phyloP scores from a whole-genome alignment of 2,888 invertebrate genomes.

The Polyommatus iphigenia region DNA sequence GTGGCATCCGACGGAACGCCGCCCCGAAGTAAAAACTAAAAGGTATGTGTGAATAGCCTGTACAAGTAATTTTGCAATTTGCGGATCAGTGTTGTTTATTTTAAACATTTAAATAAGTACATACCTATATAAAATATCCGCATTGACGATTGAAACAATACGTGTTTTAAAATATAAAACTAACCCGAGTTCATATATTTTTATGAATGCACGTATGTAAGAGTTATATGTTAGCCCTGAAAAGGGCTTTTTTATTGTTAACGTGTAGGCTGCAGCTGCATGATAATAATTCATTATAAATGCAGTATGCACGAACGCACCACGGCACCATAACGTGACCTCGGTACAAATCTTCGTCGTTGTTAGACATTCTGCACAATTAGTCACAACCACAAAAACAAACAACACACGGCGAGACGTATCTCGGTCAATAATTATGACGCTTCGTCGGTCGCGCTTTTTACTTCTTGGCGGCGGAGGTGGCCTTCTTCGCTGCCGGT shows the following conservation, averaged over 20 bases:
- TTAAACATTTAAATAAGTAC: too few relatives aligned
- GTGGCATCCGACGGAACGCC: too few relatives aligned
- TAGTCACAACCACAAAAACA: too few relatives aligned
- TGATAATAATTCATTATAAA: background rate
- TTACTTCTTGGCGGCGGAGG: conserved; percentile 45
- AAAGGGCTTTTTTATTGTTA: conserved; percentile 8
- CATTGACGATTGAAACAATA: too few relatives aligned
- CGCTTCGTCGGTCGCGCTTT: conserved; percentile 33
- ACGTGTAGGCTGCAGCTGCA: conserved; percentile 3
- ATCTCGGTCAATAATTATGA: conserved; percentile 7
- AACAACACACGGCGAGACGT: background rate
- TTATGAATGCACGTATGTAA: background rate
- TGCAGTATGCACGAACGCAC: background rate
- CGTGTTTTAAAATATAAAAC: too few relatives aligned
- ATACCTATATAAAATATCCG: too few relatives aligned
- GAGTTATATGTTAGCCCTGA: conserved; percentile 10
- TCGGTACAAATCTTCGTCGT: conserved; percentile 4
- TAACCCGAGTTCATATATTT: background rate
- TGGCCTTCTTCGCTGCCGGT: conserved; percentile 48
- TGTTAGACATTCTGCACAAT: background rate
- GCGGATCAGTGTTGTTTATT: too few relatives aligned
- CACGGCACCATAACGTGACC: conserved; percentile 22
- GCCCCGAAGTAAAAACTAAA: too few relatives aligned
- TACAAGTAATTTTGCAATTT: too few relatives aligned
- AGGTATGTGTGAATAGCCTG: too few relatives aligned